Conservation (phyloP, 2,888 invertebrate species). For the Bombylius major region DNA sequence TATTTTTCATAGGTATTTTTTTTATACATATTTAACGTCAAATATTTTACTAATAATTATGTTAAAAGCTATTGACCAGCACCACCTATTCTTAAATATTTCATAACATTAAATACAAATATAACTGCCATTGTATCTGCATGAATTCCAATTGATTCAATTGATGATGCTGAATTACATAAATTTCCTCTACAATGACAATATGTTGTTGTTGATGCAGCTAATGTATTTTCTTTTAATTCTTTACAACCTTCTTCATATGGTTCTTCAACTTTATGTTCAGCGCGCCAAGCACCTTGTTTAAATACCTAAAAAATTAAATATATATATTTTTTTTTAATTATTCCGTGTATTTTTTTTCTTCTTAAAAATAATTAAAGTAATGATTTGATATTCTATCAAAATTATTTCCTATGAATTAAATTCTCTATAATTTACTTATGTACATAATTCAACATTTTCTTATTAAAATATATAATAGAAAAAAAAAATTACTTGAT, state of each 20-base stretch:
- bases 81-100: constrained; percentile 41
- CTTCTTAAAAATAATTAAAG: too few species aligned
- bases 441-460: too few species aligned
- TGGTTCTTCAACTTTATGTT: constrained; percentile 53
- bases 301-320: constrained; percentile 39
- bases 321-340: background rate
- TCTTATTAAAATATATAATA: too few species aligned
- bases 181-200: constrained; percentile 65
- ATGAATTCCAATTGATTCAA: constrained; percentile 36
- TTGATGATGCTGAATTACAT: constrained; percentile 49
- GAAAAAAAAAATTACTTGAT: constrained; percentile 23
- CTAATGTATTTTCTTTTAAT: constrained; percentile 47
- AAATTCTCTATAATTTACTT: too few species aligned
- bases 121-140: constrained; percentile 50
- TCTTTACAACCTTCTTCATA: constrained; percentile 58
- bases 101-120: constrained; percentile 48
- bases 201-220: constrained; percentile 35
- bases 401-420: too few species aligned
- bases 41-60: background rate
- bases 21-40: too few species aligned
- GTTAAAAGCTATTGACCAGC: constrained; percentile 15
- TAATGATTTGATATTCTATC: too few species aligned
- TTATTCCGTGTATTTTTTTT: background rate
- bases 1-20: too few species aligned
- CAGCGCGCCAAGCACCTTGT: constrained; percentile 50